Evolutionary conservation across 1,140 invertebrate species (phyloP), one percentile per base, ranked within the genome.

Genomic region (Drosophila murphyi): DNA sequence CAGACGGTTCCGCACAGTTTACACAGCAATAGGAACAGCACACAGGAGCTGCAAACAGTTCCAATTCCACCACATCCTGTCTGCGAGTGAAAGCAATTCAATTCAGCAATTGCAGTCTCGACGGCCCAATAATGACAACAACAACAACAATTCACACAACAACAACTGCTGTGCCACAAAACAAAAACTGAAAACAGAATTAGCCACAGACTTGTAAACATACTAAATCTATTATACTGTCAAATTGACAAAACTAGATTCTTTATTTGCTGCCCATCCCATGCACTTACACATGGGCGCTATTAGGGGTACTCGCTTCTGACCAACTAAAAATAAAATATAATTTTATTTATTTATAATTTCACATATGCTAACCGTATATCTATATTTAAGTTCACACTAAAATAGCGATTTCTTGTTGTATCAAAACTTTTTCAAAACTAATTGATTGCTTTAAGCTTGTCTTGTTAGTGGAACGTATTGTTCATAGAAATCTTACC

Each of bases 21-120:
- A 73, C 64, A 73, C 79, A 87, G 59, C 64, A 51, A 50, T 59
- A 78, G 20, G 3, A 29, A 3, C 48, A 41, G 57, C 34, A 6
- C 6, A 6, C 57, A 69, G 20, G 28, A 41, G 41, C 56, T 55
- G 12, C 64, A 71, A 75, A 75, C 72, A 52, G 60, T 75, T 68
- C 59, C 72, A 87, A 88, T 87, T 87, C 76, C 83, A 80, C 76
- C 82, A 87, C 83, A 88, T 87, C 83, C 83, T 82, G 83, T 68
- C 71, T 69, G 52, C 35, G 55, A 41, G 55, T 39, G 62, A 50
- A 64, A 65, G 72, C 76, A 80, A 83, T 79, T 78, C 80, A 51
- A 80, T 77, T 73, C 71, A 62, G 31, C 72, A 74, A 62, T 74
- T 76, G 76, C 79, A 79, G 76, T 81, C 71, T 75, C 71, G 48